Evolutionary conservation across 2,888 invertebrate genomes (phyloP), one percentile per base, ranked within the genome.

Genomic region (Platypus cylindrus): DNA sequence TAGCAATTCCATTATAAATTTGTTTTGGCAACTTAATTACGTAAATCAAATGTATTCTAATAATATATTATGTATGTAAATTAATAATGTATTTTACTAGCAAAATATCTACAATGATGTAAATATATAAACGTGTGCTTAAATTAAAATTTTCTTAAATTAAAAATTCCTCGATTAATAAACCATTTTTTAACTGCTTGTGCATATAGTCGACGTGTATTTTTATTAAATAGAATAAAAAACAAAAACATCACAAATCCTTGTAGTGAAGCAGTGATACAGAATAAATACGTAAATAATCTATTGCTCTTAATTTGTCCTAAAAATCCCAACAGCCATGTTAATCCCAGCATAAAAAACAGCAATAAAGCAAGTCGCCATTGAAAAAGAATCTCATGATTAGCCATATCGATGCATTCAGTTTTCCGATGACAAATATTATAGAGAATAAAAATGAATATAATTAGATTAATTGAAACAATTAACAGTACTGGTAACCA

Each of bases 201-300:
- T 65, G 40, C 22, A 32, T 53, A 72, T 37, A 71, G 50, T 43
- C 66, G 63, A 28, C 72, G 61, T 2, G 72, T 70, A 54, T 68
- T 70, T 44, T 68, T 66, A 50, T 74, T 72, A 2, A 70, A 69
- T 2, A 72, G 50, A 2, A 74, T 68, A 47, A 73, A 72, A 52
- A 73, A 73, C 29, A 73, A 31, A 47, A 73, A 74, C 44, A 73
- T 54, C n/a, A 73, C 62, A 42, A 73, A 70, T 1, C 74, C 74
- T 56, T 74, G 73, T 38, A 64, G 61, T 0, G 70, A 67, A 2
- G 65, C 66, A 0, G 68, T 64, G 11, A 71, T 47, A 27, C 68
- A 66, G 45, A 73, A 74, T 2, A 73, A 50, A 48, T 71, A 73
- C 2, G 51, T 48, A 42, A 58, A 61, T 16, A 55, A 20, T 5